These are phyloP conservation scores for Mantis religiosa DNA, from an alignment of 2,888 invertebrate species.

Conservation along the genomic window DNA sequence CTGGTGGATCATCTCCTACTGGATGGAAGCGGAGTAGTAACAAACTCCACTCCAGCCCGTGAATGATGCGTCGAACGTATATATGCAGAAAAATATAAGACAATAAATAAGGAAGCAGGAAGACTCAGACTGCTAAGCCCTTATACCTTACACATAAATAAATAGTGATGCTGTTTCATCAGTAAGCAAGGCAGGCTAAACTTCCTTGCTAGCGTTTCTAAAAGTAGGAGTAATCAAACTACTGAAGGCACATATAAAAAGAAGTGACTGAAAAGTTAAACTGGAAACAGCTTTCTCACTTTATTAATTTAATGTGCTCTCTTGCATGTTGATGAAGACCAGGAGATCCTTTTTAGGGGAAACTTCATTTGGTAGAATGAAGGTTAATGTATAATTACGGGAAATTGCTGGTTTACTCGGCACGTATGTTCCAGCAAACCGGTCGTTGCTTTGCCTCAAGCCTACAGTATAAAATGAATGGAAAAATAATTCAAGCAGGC, in stretches of 20 bases:
- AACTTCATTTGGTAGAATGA: constrained; percentile 9
- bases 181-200: neutral
- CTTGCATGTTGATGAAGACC: neutral
- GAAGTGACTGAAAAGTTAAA: neutral
- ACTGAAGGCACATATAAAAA: neutral
- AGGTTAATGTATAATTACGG: constrained; percentile 24
- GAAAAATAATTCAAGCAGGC: neutral
- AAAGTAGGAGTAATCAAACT: neutral
- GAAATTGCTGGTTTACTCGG: constrained; percentile 16
- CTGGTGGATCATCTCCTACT: no score
- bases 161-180: neutral
- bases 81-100: no score
- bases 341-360: constrained; percentile 11
- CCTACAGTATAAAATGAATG: neutral
- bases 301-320: constrained; percentile 25
- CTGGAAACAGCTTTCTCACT: constrained; percentile 13
- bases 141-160: no score
- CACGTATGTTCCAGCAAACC: neutral
- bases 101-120: no score
- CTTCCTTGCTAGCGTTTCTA: neutral
- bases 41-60: no score
- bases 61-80: no score
- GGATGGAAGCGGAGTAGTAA: no score
- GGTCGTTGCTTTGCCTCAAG: neutral
- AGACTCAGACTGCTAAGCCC: no score